Percentiles rank a stretch among this genome's conserved stretches.
Evolutionary conservation across 1,140 invertebrate species (phyloP).

Genomic region (Microvelia longipes): DNA sequence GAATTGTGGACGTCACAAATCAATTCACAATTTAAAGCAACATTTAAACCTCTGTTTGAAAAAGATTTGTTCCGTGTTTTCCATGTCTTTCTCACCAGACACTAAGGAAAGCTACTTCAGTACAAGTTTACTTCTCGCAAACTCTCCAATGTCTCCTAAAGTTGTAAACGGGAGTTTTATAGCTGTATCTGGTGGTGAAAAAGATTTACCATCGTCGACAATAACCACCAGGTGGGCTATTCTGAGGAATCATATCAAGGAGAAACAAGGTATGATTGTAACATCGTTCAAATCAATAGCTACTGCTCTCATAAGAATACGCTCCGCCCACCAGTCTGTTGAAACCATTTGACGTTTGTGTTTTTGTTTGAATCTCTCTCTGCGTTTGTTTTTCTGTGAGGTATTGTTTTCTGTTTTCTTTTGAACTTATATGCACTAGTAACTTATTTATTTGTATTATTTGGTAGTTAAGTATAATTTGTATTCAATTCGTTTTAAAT

Average conservation of each 20-base stretch:
- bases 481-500: too few species aligned
- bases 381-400: not conserved
- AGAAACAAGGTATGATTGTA: not conserved
- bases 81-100: too few species aligned
- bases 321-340: too few species aligned
- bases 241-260: slow-evolving; percentile 33
- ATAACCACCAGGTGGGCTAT: not conserved
- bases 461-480: not conserved
- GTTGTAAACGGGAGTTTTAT: slow-evolving; percentile 93
- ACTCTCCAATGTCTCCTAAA: slow-evolving; percentile 92
- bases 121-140: slow-evolving; percentile 79
- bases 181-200: slow-evolving; percentile 74
- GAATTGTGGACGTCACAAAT: too few species aligned
- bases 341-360: not conserved
- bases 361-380: not conserved
- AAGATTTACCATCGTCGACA: slow-evolving; percentile 46
- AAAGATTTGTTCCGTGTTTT: too few species aligned
- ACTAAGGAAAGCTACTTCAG: slow-evolving; percentile 74
- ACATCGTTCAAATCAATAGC: too few species aligned
- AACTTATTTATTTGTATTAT: not conserved
- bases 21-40: too few species aligned
- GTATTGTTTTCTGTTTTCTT: not conserved
- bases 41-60: too few species aligned
- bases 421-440: not conserved
- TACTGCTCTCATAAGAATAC: too few species aligned